Conservation (phyloP, 2,113 vertebrate genomes). For the Leptobrachium ailaonicum region DNA sequence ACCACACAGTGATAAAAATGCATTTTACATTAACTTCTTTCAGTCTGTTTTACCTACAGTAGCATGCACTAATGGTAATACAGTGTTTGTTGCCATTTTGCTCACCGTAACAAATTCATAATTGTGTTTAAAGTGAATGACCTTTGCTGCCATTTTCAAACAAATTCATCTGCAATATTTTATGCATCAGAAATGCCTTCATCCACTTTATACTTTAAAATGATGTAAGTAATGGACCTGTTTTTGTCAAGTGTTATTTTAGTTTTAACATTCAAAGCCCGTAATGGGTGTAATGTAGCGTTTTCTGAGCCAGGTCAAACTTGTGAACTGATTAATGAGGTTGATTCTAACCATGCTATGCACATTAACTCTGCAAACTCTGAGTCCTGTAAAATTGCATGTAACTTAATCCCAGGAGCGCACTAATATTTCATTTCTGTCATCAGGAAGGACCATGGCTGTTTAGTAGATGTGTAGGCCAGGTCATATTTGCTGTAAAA, state of each 20-base stretch:
- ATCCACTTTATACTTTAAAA: not conserved
- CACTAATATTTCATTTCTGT: slow-evolving; percentile 39
- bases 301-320: slow-evolving; percentile 44
- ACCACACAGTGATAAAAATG: no score
- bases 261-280: slow-evolving; percentile 15
- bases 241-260: slow-evolving; percentile 2
- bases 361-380: slow-evolving; percentile 45
- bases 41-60: no score
- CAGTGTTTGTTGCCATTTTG: not conserved
- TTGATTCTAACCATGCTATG: slow-evolving; percentile 46
- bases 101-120: slow-evolving; percentile 11
- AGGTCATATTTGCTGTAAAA: slow-evolving; percentile 10
- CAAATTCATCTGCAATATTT: not conserved
- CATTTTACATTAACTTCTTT: no score
- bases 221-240: slow-evolving; percentile 6
- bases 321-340: slow-evolving; percentile 46
- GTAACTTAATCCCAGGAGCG: slow-evolving; percentile 28
- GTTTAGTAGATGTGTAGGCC: not conserved
- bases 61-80: no score
- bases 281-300: slow-evolving; percentile 46
- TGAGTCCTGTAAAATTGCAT: slow-evolving; percentile 32
- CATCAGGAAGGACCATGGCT: slow-evolving; percentile 1
- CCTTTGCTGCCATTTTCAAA: not conserved
- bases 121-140: slow-evolving; percentile 9
- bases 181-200: not conserved